phyloP scores from a whole-genome alignment of 2,113 vertebrate species.

The Phoxinus phoxinus region DNA sequence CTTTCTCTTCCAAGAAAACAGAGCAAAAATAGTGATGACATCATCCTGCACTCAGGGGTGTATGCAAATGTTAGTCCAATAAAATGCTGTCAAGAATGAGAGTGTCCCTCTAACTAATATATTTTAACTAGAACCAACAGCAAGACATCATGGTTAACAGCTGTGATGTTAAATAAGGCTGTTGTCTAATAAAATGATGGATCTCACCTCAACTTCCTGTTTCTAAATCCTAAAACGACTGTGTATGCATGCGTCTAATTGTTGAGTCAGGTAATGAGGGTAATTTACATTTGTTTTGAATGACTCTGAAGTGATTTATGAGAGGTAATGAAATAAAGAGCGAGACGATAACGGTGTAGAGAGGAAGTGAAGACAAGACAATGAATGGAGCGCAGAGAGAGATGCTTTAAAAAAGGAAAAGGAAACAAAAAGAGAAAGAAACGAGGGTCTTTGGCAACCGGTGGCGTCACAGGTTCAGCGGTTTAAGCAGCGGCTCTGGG shows the following conservation, averaged over 20 bases:
- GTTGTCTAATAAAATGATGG: neutral
- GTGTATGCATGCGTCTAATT: neutral
- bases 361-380: neutral
- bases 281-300: conserved; percentile 24
- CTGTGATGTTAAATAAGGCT: neutral
- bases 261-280: conserved; percentile 28
- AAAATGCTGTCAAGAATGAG: neutral
- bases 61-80: neutral
- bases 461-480: neutral
- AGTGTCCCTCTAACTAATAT: neutral
- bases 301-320: neutral
- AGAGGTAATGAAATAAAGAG: conserved; percentile 16
- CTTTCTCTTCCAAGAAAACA: neutral
- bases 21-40: neutral
- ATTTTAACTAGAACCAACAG: neutral
- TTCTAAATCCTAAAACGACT: neutral
- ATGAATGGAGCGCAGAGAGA: neutral
- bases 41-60: neutral
- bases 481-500: neutral
- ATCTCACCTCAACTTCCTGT: neutral
- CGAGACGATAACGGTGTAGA: neutral
- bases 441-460: neutral
- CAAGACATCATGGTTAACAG: neutral
- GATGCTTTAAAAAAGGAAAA: conserved; percentile 1
- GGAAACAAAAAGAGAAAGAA: conserved; percentile 10